A percentile compares a stretch with the other conserved stretches of the same genome.
Evolutionary conservation across 2,888 invertebrate genomes (phyloP).

Genomic region (Diadegma fenestrale): DNA sequence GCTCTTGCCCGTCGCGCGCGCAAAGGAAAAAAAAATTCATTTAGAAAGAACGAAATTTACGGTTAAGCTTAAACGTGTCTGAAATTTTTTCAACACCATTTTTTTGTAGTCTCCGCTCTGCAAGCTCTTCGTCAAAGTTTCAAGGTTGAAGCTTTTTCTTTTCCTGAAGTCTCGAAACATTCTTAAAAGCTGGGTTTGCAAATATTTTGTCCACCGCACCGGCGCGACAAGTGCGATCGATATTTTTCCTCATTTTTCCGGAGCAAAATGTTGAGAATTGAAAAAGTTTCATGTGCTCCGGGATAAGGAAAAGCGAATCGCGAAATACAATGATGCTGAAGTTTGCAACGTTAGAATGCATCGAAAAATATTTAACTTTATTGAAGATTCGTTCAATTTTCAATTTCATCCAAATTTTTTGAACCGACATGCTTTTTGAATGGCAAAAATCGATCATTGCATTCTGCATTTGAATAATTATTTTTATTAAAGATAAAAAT

Average conservation of each 20-base stretch:
- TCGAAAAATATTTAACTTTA: too few species aligned
- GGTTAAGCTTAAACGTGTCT: background rate
- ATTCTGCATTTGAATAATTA: too few species aligned
- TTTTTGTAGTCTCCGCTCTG: background rate
- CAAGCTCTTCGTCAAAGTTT: background rate
- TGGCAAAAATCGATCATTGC: too few species aligned
- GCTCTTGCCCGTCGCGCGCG: background rate
- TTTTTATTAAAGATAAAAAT: too few species aligned
- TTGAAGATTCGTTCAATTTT: too few species aligned
- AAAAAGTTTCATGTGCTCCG: background rate
- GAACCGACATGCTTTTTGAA: too few species aligned
- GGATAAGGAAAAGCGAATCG: background rate
- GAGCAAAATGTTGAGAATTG: background rate
- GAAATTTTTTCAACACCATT: background rate
- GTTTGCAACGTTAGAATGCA: too few species aligned
- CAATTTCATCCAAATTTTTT: too few species aligned
- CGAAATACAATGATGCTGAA: too few species aligned
- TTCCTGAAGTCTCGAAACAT: too few species aligned
- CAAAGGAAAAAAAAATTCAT: background rate
- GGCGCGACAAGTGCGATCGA: background rate
- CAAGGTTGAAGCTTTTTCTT: background rate
- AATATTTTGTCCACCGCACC: too few species aligned
- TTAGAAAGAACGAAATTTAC: background rate
- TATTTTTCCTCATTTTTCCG: background rate
- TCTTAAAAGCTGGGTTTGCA: too few species aligned